A percentile compares a stretch with the other conserved stretches of the same genome.
Evolutionary conservation across 53 echinoderm and acorn worm genomes (phyloP).

Genomic region (Antedon mediterranea): DNA sequence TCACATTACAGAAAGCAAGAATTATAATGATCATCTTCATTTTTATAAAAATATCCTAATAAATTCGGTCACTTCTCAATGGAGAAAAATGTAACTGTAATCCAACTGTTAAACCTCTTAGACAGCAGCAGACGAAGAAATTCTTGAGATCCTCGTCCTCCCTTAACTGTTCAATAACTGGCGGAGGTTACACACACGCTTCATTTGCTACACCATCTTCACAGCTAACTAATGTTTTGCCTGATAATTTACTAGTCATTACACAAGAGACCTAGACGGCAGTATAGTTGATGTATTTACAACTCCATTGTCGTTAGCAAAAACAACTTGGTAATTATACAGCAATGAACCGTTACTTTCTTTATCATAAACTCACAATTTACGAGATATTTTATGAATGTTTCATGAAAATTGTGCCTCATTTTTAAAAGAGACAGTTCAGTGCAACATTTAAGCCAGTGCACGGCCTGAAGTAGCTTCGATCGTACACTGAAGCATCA

Average conservation of each 20-base stretch:
- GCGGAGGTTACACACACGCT: neutral
- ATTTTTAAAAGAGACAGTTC: no score
- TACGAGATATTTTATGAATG: neutral
- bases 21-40: no score
- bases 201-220: neutral
- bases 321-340: neutral
- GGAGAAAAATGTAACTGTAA: neutral
- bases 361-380: neutral
- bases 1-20: no score
- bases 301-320: neutral
- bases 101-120: neutral
- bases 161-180: neutral
- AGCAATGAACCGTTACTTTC: neutral
- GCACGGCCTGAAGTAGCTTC: no score
- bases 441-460: neutral
- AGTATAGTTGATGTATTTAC: neutral
- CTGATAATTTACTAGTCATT: neutral
- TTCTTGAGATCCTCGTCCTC: neutral
- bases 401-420: no score
- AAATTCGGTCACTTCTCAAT: neutral
- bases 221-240: neutral
- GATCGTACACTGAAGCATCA: no score
- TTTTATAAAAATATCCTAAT: neutral
- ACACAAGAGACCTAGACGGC: neutral
- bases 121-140: neutral